These are phyloP conservation scores for Clupea harengus DNA, from an alignment of 2,113 vertebrate genomes.

Conservation along the genomic window DNA sequence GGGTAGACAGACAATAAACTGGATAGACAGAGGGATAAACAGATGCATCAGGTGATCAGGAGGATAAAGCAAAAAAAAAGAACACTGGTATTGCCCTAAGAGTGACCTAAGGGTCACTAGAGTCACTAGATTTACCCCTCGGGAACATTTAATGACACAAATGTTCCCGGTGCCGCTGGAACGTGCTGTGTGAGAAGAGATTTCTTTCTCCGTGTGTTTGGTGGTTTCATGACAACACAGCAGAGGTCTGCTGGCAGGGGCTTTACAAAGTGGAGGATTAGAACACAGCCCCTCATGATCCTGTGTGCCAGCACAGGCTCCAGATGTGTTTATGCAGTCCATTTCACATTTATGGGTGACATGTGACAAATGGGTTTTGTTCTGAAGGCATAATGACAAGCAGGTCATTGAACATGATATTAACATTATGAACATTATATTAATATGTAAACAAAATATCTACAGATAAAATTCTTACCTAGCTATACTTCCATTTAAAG, in stretches of 20 bases:
- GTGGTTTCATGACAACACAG: constrained; percentile 36
- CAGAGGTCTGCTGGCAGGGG: constrained; percentile 46
- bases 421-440: too few species aligned
- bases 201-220: constrained; percentile 26
- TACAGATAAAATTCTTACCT: background rate
- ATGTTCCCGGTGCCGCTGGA: background rate
- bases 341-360: background rate
- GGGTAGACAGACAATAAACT: background rate
- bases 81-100: background rate
- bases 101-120: background rate
- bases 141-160: background rate
- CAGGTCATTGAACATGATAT: too few species aligned
- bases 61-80: constrained; percentile 11
- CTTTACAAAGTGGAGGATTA: constrained; percentile 54
- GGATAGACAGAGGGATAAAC: background rate
- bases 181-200: constrained; percentile 7
- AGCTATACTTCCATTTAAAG: background rate
- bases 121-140: background rate
- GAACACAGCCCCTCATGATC: constrained; percentile 51
- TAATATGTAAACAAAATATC: background rate
- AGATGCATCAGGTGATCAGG: background rate
- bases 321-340: background rate
- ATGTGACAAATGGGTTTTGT: background rate
- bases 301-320: background rate
- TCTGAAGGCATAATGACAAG: background rate